phyloP scores from a whole-genome alignment of 2,888 invertebrate species.

The Mactromeris polynyma region DNA sequence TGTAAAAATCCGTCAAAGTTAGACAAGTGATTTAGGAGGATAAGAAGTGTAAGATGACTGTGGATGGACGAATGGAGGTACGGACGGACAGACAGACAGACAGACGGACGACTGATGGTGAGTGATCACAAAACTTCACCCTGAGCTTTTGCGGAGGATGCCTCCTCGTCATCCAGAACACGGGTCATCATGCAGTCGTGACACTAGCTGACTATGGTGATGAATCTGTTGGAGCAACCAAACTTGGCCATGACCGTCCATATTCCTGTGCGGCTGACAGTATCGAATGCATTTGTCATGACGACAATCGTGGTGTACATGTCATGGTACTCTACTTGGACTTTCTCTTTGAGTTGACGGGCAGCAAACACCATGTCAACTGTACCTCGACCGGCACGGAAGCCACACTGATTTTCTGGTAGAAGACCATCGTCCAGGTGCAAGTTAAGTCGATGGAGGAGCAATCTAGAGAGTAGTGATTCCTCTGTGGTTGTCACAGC shows the following conservation, averaged over 20 bases:
- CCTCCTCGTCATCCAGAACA: conserved; percentile 11
- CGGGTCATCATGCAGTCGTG: conserved; percentile 27
- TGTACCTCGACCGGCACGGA: neutral
- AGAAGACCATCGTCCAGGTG: neutral
- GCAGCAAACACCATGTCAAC: conserved; percentile 29
- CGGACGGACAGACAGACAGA: no score
- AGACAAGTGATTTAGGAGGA: no score
- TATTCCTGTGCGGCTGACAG: conserved; percentile 14
- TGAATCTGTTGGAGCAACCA: conserved; percentile 29
- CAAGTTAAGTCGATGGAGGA: neutral
- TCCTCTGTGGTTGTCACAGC: conserved; percentile 36
- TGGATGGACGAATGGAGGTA: no score
- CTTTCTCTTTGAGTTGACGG: conserved; percentile 58
- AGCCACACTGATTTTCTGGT: neutral
- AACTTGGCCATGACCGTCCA: conserved; percentile 25
- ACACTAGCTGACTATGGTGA: conserved; percentile 16
- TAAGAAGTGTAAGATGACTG: no score
- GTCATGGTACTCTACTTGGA: conserved; percentile 8
- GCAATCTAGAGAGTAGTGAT: conserved; percentile 3
- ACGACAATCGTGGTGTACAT: conserved; percentile 4
- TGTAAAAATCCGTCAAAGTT: no score
- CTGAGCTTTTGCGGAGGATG: no score
- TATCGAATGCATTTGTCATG: conserved; percentile 31
- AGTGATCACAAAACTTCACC: no score
- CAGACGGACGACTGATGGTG: no score